Evolutionary conservation across 92 coral and sea anemone genomes (phyloP).

Genomic region (Nematostella vectensis): DNA sequence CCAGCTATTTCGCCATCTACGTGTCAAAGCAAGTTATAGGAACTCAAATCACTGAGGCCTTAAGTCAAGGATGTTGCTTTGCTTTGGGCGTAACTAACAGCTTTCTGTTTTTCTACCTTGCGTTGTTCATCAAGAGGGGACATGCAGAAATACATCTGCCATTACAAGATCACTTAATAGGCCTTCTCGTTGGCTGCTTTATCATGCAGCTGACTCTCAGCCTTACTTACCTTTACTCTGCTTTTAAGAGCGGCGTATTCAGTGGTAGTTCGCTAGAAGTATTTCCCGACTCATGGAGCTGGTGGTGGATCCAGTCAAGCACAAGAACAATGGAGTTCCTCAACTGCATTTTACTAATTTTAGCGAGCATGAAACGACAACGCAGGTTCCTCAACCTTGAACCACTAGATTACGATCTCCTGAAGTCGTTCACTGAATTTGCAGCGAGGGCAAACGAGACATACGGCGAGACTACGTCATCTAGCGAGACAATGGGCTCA

Average conservation of each 20-base stretch:
- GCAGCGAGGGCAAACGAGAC: no score
- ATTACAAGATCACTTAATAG: not conserved
- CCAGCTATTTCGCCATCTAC: not conserved
- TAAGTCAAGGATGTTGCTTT: not conserved
- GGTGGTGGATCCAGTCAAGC: constrained; percentile 12
- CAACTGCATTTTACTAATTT: constrained; percentile 4
- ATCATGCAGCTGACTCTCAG: not conserved
- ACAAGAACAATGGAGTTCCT: constrained; percentile 12
- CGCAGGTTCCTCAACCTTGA: constrained; percentile 4
- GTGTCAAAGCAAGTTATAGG: not conserved
- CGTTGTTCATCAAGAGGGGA: not conserved
- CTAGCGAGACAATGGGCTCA: no score
- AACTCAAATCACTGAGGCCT: not conserved
- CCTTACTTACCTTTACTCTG: not conserved
- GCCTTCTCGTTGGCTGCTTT: not conserved
- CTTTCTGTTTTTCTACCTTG: not conserved
- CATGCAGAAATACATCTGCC: not conserved
- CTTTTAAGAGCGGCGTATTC: not conserved
- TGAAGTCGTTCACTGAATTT: no score
- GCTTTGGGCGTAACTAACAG: not conserved
- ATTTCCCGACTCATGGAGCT: constrained; percentile 16
- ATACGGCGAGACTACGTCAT: no score
- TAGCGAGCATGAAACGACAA: constrained; percentile 1
- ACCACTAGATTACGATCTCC: constrained; percentile 9
- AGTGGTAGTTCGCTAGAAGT: not conserved